Evolutionary conservation across 2,888 invertebrate genomes (phyloP), one percentile per base, ranked within the genome.

Genomic region (Allygus modestus): DNA sequence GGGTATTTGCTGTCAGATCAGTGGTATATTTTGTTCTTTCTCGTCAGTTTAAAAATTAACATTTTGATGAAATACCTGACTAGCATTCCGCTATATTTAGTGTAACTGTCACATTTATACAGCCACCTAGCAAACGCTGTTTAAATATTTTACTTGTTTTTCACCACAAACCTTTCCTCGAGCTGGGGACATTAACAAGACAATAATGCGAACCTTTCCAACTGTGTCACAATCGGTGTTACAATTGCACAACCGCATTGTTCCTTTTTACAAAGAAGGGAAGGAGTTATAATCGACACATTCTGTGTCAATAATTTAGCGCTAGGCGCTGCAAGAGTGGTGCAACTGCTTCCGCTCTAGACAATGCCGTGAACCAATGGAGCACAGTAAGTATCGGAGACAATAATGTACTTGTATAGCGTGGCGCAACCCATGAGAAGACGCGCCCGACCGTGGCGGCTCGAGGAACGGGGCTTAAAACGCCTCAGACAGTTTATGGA

Each of bases 371-470:
- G 65, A 28, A 31, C 65, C 65, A 65, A 65, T 65, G 65, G 65
- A 65, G 65, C 65, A 65, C 20, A 23, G 73, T 73, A 46, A 31
- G 69, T 73, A 33, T 41, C 46, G 75, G 41, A 17, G 75, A 77
- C 75, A 77, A 77, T 77, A 77, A 77, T 77, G 75, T 46, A 77
- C 43, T 46, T 77, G 20, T 73, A 28, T 41, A 46, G 75, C 43
- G 23, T 46, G 75, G 75, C 75, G 75, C 26, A 43, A 46, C 75
- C 51, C 75, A 77, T 77, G 75, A 46, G 75, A 73, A 77, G 75
- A 46, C 7, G 23, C 75, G 75, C 46, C 41, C 46, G 41, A 41
- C 41, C 75, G 75, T 43, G 46, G 46, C 75, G 46, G 23, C n/a
- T n/a, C n/a, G n/a, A n/a, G 2, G 11, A 11, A 41, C 41, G n/a